Percentiles rank a stretch among this genome's conserved stretches.
phyloP scores from a whole-genome alignment of 2,888 invertebrate species.

The Piscicola geometra region DNA sequence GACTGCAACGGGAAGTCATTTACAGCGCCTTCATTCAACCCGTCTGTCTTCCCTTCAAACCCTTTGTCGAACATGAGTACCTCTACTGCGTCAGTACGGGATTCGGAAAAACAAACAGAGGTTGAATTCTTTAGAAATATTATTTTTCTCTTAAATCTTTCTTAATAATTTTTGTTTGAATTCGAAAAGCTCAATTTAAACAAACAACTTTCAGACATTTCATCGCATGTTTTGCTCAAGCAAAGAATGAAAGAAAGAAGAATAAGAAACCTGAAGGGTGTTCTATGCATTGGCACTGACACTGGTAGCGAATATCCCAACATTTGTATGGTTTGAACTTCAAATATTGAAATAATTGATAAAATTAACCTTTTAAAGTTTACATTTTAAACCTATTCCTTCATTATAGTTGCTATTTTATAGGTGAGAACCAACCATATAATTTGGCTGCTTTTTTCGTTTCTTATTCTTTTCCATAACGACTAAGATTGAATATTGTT shows the following conservation, averaged over 20 bases:
- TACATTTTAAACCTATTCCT: no score
- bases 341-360: no score
- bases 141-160: neutral
- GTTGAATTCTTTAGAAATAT: neutral
- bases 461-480: no score
- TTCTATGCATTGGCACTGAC: neutral
- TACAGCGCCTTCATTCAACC: conserved; percentile 12
- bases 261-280: neutral
- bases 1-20: neutral
- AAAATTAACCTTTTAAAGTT: no score
- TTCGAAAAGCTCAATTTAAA: no score
- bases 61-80: neutral
- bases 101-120: conserved; percentile 19
- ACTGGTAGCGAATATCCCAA: neutral
- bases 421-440: no score
- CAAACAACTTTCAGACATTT: neutral
- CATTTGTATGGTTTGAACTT: conserved; percentile 6
- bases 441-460: no score
- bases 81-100: conserved; percentile 24
- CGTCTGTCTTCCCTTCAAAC: conserved; percentile 7
- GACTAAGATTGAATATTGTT: no score
- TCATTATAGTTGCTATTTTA: no score
- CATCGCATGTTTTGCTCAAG: neutral
- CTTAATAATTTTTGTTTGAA: no score
- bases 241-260: neutral